Conservation (phyloP, 1,140 invertebrate genomes). For the Drosophila obscura region DNA sequence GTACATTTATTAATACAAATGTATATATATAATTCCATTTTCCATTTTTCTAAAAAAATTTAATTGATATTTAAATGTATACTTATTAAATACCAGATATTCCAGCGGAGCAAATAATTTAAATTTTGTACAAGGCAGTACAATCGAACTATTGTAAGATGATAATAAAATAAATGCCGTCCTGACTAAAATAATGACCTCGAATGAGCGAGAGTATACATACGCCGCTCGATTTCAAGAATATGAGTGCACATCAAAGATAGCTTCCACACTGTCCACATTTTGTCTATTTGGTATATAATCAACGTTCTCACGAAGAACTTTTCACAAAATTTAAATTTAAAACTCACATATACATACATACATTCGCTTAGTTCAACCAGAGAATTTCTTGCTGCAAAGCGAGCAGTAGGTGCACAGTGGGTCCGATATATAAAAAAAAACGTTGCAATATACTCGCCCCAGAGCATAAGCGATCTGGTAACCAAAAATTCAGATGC, state of each 20-base stretch:
- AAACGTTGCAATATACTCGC: too few relatives aligned
- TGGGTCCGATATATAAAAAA: too few relatives aligned
- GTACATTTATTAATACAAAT: neutral
- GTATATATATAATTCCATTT: too few relatives aligned
- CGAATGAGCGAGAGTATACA: constrained; percentile 44
- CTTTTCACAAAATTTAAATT: constrained; percentile 43
- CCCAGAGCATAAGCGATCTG: too few relatives aligned
- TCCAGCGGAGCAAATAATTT: constrained; percentile 4
- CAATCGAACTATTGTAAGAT: constrained; percentile 36
- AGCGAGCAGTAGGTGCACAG: too few relatives aligned
- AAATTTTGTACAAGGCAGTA: constrained; percentile 4
- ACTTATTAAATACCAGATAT: too few relatives aligned
- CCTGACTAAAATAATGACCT: constrained; percentile 53
- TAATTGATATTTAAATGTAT: neutral
- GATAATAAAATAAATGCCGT: constrained; percentile 52
- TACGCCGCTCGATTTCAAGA: constrained; percentile 36
- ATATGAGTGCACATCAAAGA: constrained; percentile 66
- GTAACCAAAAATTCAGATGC: too few relatives aligned
- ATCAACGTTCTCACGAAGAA: constrained; percentile 31
- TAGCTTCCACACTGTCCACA: constrained; percentile 73
- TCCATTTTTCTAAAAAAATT: too few relatives aligned
- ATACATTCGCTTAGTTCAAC: constrained; percentile 5
- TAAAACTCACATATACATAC: constrained; percentile 43
- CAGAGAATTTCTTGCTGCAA: constrained; percentile 4
- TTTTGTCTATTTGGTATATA: constrained; percentile 65